phyloP scores from a whole-genome alignment of 2,888 invertebrate genomes.

The Acronicta aceris region DNA sequence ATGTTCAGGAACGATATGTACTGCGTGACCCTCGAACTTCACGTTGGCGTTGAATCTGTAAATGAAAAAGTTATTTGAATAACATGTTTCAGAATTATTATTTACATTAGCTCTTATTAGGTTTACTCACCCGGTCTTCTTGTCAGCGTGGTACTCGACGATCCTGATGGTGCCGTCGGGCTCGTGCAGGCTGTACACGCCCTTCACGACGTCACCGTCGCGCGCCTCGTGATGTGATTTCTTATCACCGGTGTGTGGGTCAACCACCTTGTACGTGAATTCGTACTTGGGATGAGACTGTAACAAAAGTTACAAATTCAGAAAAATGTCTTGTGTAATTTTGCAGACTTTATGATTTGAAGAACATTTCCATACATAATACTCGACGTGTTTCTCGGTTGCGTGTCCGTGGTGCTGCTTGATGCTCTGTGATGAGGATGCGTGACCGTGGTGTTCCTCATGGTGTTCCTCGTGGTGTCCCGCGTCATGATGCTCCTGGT shows the following conservation, averaged over 20 bases:
- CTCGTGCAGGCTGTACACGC: slow-evolving; percentile 86
- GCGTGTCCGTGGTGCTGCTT: slow-evolving; percentile 58
- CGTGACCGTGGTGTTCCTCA: slow-evolving; percentile 32
- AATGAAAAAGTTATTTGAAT: neutral
- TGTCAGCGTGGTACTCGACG: slow-evolving; percentile 82
- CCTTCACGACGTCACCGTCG: slow-evolving; percentile 88
- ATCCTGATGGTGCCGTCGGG: slow-evolving; percentile 79
- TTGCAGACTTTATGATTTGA: no score
- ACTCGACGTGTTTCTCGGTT: slow-evolving; percentile 59
- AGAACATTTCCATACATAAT: slow-evolving; percentile 51
- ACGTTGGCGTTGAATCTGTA: slow-evolving; percentile 57
- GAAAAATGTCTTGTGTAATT: neutral
- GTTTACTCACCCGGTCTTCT: slow-evolving; percentile 61
- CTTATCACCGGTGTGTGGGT: slow-evolving; percentile 85
- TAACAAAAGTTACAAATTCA: slow-evolving; percentile 2
- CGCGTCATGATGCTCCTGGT: no score
- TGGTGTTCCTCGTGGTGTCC: slow-evolving; percentile 7
- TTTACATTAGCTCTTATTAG: neutral
- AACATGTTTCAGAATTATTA: no score
- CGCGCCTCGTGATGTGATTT: slow-evolving; percentile 84
- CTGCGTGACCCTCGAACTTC: slow-evolving; percentile 52
- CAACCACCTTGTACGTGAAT: slow-evolving; percentile 82
- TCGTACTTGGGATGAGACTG: slow-evolving; percentile 81
- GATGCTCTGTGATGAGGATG: slow-evolving; percentile 60
- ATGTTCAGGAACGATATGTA: slow-evolving; percentile 53